Base-by-base conservation (phyloP, 2,113 vertebrate genomes). In the Ptyas mucosa region DNA sequence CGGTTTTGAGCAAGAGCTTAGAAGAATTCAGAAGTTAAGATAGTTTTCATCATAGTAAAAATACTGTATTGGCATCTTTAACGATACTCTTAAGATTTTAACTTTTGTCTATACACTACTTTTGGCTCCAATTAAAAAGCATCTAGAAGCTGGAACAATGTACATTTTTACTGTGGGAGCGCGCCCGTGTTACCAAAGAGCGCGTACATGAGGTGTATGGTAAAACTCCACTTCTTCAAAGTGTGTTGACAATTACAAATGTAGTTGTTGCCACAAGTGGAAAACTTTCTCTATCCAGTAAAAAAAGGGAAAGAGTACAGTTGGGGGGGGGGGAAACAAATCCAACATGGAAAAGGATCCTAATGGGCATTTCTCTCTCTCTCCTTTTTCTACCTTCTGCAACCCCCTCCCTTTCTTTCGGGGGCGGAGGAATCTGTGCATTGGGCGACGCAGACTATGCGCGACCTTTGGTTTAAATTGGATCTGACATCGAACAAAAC, bases 401-500 rank as follows among this genome's bases (percentile, higher is more conserved):
- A 2, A 34, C 10, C 11, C 51, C 24, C 11, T 3, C 88, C 12
- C 24, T 34, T 15, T 49, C 11, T 11, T 11, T 23, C 26, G 51
- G 51, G 54, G 88, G 21, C n/a, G 20, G 88, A 57, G 54, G 34
- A 88, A 34, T n/a, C 87, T 55, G 21, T 20, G 34, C 15, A 81
- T 81, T 39, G 34, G 34, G 20, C 23, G 5, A 12, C 52, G 92
- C 26, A 26, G 52, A 8, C n/a, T 23, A 2, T 1, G 88, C 18
- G 52, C 15, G 20, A 39, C 0, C 0, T 64, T 89, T 51, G 0
- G 7, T 12, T 55, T 54, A 85, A 58, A 87, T 88, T 58, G 1
- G 88, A 49, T 55, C 7, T 11, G 90, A 53, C 85, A 89, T 89
- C 53, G 69, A 91, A 58, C 93, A 92, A 58, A 90, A 34, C 90